Conservation (phyloP, 1,140 invertebrate genomes). For the Galleria mellonella region DNA sequence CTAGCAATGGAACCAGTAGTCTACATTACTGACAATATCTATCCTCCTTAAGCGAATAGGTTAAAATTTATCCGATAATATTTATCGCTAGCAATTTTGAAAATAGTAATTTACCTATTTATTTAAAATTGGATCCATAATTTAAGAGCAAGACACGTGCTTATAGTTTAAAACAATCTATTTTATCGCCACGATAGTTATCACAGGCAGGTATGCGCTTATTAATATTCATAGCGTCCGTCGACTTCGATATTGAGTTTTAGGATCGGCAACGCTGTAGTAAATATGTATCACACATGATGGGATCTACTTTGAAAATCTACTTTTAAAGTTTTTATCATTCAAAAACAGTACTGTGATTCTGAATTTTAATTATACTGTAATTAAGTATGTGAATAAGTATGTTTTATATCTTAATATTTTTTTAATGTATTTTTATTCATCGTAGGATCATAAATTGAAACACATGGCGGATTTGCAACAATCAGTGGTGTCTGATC, state of each 20-base stretch:
- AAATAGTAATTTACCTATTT: too few relatives aligned
- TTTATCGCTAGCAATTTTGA: too few relatives aligned
- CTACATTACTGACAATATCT: too few relatives aligned
- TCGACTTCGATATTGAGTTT: slow-evolving; percentile 9
- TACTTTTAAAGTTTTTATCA: too few relatives aligned
- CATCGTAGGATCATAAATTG: slow-evolving; percentile 91
- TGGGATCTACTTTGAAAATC: too few relatives aligned
- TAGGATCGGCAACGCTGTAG: neutral
- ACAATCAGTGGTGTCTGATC: slow-evolving; percentile 94
- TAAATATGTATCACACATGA: neutral
- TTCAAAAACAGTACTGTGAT: too few relatives aligned
- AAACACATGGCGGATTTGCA: slow-evolving; percentile 98
- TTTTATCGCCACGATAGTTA: slow-evolving; percentile 32
- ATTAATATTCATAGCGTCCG: slow-evolving; percentile 61
- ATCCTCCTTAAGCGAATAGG: too few relatives aligned
- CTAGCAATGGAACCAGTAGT: too few relatives aligned
- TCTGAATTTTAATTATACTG: too few relatives aligned
- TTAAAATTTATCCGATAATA: too few relatives aligned
- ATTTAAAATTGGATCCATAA: slow-evolving; percentile 11
- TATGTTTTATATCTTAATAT: neutral
- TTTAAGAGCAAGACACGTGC: slow-evolving; percentile 12
- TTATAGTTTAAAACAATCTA: slow-evolving; percentile 21
- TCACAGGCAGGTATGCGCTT: slow-evolving; percentile 33
- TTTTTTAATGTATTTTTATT: slow-evolving; percentile 3
- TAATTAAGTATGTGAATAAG: too few relatives aligned